Evolutionary conservation across 2,113 vertebrate genomes (phyloP).

Genomic region (Erythrolamprus reginae): DNA sequence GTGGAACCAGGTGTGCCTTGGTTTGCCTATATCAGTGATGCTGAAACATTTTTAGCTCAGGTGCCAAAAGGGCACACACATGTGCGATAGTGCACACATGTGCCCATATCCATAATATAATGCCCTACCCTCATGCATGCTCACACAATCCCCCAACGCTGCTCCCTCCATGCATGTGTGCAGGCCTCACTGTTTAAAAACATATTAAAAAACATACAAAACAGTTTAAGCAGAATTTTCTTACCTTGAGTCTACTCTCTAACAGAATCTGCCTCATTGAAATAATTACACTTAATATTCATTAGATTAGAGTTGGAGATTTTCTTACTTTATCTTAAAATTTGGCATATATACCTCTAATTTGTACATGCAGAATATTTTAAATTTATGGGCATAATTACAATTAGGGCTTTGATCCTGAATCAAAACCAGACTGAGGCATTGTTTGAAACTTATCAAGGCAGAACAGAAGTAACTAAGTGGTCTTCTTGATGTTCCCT

Average conservation of each 20-base stretch:
- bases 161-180: too few species aligned
- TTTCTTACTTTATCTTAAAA: not conserved
- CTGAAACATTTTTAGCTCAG: too few species aligned
- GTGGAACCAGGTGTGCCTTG: not conserved
- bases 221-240: not conserved
- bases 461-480: not conserved
- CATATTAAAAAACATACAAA: not conserved
- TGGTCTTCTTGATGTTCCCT: not conserved
- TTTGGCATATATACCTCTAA: not conserved
- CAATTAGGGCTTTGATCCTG: not conserved
- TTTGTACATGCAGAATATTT: not conserved
- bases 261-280: not conserved
- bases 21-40: not conserved
- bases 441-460: not conserved
- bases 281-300: not conserved
- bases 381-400: not conserved
- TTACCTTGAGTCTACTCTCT: not conserved
- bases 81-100: too few species aligned
- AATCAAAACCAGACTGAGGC: not conserved
- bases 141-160: too few species aligned
- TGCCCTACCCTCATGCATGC: too few species aligned
- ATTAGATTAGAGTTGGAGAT: not conserved
- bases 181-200: too few species aligned
- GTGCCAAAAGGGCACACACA: too few species aligned
- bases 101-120: too few species aligned